These are phyloP conservation scores for Acrobasis consociella DNA, from an alignment of 2,888 invertebrate genomes.

Conservation along the genomic window DNA sequence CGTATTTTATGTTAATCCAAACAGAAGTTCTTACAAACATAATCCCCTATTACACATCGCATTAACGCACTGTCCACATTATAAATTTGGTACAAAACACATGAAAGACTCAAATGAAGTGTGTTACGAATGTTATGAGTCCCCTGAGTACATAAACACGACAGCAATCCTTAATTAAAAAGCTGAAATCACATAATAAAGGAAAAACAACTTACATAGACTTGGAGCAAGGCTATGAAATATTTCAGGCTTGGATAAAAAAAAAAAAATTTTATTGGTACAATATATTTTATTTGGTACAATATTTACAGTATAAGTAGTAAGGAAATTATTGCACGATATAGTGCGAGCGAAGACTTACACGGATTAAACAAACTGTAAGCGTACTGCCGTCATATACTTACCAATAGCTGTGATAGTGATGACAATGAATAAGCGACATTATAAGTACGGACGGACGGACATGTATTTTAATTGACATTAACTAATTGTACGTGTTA, in stretches of 20 bases:
- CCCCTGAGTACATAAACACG: constrained; percentile 46
- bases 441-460: too few species aligned
- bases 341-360: too few species aligned
- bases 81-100: constrained; percentile 34
- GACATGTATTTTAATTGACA: too few species aligned
- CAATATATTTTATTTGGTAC: too few species aligned
- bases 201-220: constrained; percentile 46
- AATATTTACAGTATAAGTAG: too few species aligned
- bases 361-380: too few species aligned
- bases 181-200: constrained; percentile 49
- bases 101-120: constrained; percentile 44
- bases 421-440: too few species aligned
- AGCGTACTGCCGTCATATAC: too few species aligned
- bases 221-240: constrained; percentile 21
- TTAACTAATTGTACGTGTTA: too few species aligned
- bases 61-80: constrained; percentile 32
- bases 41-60: neutral
- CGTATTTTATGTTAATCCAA: neutral
- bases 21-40: constrained; percentile 4
- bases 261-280: too few species aligned
- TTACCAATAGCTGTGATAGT: too few species aligned
- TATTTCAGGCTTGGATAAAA: neutral
- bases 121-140: constrained; percentile 46
- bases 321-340: too few species aligned
- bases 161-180: constrained; percentile 53